Percentiles rank a stretch among this genome's conserved stretches.
Evolutionary conservation across 1,140 invertebrate species (phyloP).

Genomic region (Hesperophylax magnus): DNA sequence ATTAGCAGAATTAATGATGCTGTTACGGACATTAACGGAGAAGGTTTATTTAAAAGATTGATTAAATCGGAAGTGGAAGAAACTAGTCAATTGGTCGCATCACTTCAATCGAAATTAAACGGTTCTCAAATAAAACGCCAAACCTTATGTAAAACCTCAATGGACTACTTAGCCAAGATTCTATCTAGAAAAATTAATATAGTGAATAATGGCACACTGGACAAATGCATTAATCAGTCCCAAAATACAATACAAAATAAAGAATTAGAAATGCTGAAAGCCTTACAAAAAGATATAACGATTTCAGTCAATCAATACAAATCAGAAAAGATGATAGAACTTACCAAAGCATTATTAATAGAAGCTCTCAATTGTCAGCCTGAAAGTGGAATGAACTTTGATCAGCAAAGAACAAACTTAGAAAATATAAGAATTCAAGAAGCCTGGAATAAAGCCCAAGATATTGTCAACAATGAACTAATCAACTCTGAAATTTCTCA

Average conservation of each 20-base stretch:
- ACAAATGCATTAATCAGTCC: conserved; percentile 59
- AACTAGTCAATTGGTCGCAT: conserved; percentile 81
- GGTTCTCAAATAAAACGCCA: conserved; percentile 71
- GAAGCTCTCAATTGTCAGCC: conserved; percentile 75
- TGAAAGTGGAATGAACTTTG: conserved; percentile 62
- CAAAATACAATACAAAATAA: conserved; percentile 65
- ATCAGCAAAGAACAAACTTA: conserved; percentile 61
- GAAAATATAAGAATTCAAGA: conserved; percentile 72
- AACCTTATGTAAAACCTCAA: conserved; percentile 69
- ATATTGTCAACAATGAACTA: conserved; percentile 79
- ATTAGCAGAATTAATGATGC: conserved; percentile 75
- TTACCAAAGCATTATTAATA: conserved; percentile 76
- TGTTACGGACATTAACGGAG: conserved; percentile 68
- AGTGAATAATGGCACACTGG: conserved; percentile 61
- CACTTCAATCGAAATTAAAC: conserved; percentile 76
- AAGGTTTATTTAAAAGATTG: conserved; percentile 71
- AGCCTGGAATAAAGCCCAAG: conserved; percentile 77
- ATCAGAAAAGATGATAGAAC: conserved; percentile 76
- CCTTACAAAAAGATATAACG: conserved; percentile 75
- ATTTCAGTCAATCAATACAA: conserved; percentile 76
- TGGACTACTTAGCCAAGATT: conserved; percentile 77
- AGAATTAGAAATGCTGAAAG: conserved; percentile 72
- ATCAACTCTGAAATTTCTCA: conserved; percentile 82
- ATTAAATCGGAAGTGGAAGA: conserved; percentile 76
- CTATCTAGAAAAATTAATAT: conserved; percentile 74